Percentiles rank a stretch among this genome's conserved stretches.
phyloP scores from a whole-genome alignment of 2,888 invertebrate species.

The Cryptus viduatorius region DNA sequence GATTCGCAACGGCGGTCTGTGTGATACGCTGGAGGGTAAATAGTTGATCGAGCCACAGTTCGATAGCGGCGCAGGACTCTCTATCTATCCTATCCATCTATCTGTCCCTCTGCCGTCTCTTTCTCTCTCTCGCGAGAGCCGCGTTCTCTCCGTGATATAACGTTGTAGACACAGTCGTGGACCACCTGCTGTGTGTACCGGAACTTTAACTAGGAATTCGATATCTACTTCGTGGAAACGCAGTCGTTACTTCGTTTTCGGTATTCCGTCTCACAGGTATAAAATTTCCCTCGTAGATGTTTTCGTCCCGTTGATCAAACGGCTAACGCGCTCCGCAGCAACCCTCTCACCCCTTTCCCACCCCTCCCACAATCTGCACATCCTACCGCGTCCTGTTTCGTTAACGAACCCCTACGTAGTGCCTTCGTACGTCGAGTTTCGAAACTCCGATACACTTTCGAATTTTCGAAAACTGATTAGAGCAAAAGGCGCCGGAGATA shows the following conservation, averaged over 20 bases:
- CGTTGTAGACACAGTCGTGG: slow-evolving; percentile 41
- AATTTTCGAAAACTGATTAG: slow-evolving; percentile 34
- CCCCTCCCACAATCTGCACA: slow-evolving; percentile 4
- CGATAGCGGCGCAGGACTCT: slow-evolving; percentile 56
- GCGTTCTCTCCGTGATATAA: slow-evolving; percentile 11
- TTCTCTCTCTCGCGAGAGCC: not conserved
- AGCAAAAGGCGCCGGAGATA: not conserved
- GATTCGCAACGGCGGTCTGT: slow-evolving; percentile 52
- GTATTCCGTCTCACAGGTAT: not conserved
- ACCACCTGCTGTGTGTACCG: slow-evolving; percentile 30
- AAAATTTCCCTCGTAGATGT: not conserved
- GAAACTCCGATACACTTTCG: slow-evolving; percentile 19
- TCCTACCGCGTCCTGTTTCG: slow-evolving; percentile 59
- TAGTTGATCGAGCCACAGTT: slow-evolving; percentile 62
- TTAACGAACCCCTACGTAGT: slow-evolving; percentile 17
- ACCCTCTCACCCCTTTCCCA: not conserved
- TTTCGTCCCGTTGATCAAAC: slow-evolving; percentile 43
- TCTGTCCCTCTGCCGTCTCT: not conserved
- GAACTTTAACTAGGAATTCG: slow-evolving; percentile 53
- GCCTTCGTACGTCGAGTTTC: not conserved
- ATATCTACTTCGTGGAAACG: slow-evolving; percentile 46
- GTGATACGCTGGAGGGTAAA: slow-evolving; percentile 52
- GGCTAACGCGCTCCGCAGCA: slow-evolving; percentile 26
- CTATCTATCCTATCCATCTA: not conserved
- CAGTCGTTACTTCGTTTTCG: slow-evolving; percentile 17